Percentiles rank a stretch among this genome's conserved stretches.
These are phyloP conservation scores for Drosophila guanche DNA, from an alignment of 1,140 invertebrate genomes.

Conservation along the genomic window DNA sequence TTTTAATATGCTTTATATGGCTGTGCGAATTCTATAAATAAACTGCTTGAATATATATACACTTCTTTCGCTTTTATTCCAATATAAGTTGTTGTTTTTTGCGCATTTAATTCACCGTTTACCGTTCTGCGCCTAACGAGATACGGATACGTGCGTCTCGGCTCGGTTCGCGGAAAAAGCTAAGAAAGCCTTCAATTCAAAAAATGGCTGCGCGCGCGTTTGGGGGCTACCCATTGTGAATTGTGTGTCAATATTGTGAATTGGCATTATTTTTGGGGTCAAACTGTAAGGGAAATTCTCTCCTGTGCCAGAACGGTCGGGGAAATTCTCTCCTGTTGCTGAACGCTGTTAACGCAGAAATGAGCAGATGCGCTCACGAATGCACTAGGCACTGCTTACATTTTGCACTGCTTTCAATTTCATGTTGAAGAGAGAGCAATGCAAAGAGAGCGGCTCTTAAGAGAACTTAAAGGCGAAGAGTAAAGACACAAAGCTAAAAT, in stretches of 20 bases:
- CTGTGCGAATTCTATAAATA: slow-evolving; percentile 42
- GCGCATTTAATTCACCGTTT: slow-evolving; percentile 25
- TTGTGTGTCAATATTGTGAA: too few relatives aligned
- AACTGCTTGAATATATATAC: slow-evolving; percentile 35
- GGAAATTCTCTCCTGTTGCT: too few relatives aligned
- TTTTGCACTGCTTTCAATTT: slow-evolving; percentile 38
- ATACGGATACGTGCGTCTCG: slow-evolving; percentile 68
- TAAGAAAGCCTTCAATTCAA: too few relatives aligned
- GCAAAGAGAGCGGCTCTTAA: too few relatives aligned
- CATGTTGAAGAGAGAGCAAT: neutral
- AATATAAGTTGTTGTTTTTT: slow-evolving; percentile 28
- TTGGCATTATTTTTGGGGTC: too few relatives aligned
- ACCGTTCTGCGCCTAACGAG: slow-evolving; percentile 59
- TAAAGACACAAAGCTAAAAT: too few relatives aligned
- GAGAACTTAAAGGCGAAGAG: too few relatives aligned
- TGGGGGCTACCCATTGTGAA: too few relatives aligned
- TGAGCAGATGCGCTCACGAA: slow-evolving; percentile 6
- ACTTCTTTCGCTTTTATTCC: slow-evolving; percentile 36
- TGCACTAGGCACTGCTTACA: slow-evolving; percentile 30
- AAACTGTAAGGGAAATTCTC: too few relatives aligned
- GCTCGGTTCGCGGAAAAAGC: slow-evolving; percentile 53
- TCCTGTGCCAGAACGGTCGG: too few relatives aligned
- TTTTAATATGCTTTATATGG: slow-evolving; percentile 38
- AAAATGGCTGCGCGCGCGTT: too few relatives aligned
- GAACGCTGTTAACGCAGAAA: slow-evolving; percentile 13